Percentiles rank a stretch among this genome's conserved stretches.
phyloP scores from a whole-genome alignment of 2,113 vertebrate genomes.

The Ammodytes marinus region DNA sequence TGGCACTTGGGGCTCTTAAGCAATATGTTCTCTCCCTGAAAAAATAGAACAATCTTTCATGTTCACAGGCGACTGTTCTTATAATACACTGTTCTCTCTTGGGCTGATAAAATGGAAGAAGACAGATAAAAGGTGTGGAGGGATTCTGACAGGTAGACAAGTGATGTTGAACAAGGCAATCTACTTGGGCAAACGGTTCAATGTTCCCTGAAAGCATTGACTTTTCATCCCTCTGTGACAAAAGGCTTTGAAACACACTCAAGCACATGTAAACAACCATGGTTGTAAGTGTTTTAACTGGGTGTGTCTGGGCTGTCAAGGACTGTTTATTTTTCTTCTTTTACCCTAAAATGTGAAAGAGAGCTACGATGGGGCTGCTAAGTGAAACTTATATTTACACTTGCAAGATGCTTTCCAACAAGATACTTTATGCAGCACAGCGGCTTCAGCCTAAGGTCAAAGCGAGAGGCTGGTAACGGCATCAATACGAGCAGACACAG shows the following conservation, averaged over 20 bases:
- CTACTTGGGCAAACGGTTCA: constrained; percentile 57
- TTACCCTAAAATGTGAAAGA: constrained; percentile 19
- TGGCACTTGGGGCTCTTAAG: constrained; percentile 47
- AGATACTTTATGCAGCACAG: constrained; percentile 23
- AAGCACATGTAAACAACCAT: constrained; percentile 1
- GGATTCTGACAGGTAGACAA: constrained; percentile 74
- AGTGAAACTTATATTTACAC: constrained; percentile 42
- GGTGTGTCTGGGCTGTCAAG: constrained; percentile 56
- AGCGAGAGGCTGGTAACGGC: neutral
- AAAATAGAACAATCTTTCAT: constrained; percentile 55
- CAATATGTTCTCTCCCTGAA: constrained; percentile 25
- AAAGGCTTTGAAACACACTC: constrained; percentile 54
- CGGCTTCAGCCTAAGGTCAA: constrained; percentile 30
- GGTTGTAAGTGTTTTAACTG: constrained; percentile 62
- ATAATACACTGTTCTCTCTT: constrained; percentile 46
- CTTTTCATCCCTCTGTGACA: constrained; percentile 53
- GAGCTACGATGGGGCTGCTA: neutral
- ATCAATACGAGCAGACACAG: neutral
- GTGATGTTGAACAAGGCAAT: constrained; percentile 75
- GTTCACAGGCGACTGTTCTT: constrained; percentile 58
- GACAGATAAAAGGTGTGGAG: constrained; percentile 63
- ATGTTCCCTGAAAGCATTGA: constrained; percentile 64
- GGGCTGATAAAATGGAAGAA: constrained; percentile 61
- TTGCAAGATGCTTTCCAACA: constrained; percentile 12
- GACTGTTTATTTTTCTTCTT: constrained; percentile 20